A percentile compares a stretch with the other conserved stretches of the same genome.
phyloP scores from a whole-genome alignment of 2,888 invertebrate genomes.

The Drosophila stalkeri region DNA sequence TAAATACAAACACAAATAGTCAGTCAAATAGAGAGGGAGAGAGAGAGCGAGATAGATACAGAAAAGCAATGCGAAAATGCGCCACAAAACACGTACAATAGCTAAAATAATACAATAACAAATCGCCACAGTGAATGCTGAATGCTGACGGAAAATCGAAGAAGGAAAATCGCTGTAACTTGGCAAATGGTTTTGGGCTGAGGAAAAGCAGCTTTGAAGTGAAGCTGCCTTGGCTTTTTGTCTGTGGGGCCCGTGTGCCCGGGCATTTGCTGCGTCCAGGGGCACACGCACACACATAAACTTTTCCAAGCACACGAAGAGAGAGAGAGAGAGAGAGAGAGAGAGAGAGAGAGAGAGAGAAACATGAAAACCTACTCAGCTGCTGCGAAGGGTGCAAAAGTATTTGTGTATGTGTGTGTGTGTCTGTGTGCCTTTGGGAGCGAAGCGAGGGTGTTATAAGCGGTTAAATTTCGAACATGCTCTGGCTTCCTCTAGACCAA shows the following conservation, averaged over 20 bases:
- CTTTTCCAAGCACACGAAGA: conserved; percentile 19
- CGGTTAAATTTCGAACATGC: conserved; percentile 72
- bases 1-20: conserved; percentile 20
- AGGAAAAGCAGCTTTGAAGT: conserved; percentile 1
- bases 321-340: not conserved
- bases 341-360: conserved; percentile 1
- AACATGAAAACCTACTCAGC: conserved; percentile 78
- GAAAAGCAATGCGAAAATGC: conserved; percentile 30
- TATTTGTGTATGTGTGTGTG: conserved; percentile 24
- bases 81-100: conserved; percentile 49
- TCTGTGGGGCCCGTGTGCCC: conserved; percentile 46
- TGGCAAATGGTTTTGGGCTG: conserved; percentile 26
- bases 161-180: conserved; percentile 17
- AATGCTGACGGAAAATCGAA: conserved; percentile 17
- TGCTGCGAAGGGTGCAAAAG: conserved; percentile 49
- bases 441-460: conserved; percentile 73
- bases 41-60: conserved; percentile 1
- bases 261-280: conserved; percentile 62
- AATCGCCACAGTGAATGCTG: conserved; percentile 45
- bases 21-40: not conserved
- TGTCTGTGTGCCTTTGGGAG: conserved; percentile 33
- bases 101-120: conserved; percentile 62
- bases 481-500: conserved; percentile 20
- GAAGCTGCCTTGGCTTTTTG: conserved; percentile 42
- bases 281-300: conserved; percentile 30